Evolutionary conservation across 2,888 invertebrate genomes (phyloP), one percentile per base, ranked within the genome.

Genomic region (Sisyra nigra): DNA sequence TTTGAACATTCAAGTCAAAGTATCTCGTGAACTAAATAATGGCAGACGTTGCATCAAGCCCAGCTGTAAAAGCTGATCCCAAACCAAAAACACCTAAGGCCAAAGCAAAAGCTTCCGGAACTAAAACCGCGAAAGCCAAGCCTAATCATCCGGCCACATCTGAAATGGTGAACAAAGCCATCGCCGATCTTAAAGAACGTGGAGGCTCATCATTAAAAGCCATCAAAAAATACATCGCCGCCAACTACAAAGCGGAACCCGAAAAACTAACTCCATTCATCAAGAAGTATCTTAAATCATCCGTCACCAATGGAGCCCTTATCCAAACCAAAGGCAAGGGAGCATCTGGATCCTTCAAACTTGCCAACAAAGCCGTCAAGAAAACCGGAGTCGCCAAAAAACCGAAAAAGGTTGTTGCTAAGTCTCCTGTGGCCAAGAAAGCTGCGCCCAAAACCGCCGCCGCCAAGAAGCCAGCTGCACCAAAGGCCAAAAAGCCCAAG

Each of bases 161-260:
- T 1, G 61, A 62, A 29, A 73, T 78, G 74, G 75, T 77, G 1
- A 68, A 63, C 49, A 61, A 58, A 29, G 75, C 78, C 2, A 66
- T 73, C 40, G 60, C 58, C 46, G 57, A 59, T 42, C 54, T 73
- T 40, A 68, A 70, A 51, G 71, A 72, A 51, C 66, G 71, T 19
- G 67, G 67, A 42, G 78, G 78, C 19, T 76, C 70, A 1, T 71
- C 71, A 1, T 52, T 55, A 46, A 63, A 51, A 54, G 71, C 72
- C 2, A 76, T 78, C 55, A 77, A 75, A 55, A 78, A 78, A 53
- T 77, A 72, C 55, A 68, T 80, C 40, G 58, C 66, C 8, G 60
- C 66, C 18, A 70, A 67, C 44, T 74, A 76, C 65, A 70, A 69
- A 45, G 62, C 7, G 3, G 75, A 76, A 53, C 63, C 66, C 1